Base-by-base conservation (phyloP, 2,113 vertebrate genomes). In the Pristiophorus japonicus region DNA sequence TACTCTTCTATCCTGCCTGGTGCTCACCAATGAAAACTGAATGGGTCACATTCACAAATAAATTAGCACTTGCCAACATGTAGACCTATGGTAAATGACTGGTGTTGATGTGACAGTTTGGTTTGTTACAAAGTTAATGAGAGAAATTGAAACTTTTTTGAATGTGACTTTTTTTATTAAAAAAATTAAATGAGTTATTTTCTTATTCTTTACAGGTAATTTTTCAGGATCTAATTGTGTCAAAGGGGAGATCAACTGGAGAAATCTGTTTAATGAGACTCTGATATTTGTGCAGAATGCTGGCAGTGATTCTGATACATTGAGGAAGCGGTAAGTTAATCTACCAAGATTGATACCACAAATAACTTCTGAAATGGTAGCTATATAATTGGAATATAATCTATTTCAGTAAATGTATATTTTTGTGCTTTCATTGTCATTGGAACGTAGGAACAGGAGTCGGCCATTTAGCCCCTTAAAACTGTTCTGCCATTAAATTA, bases 221-320 rank as follows among this genome's bases (percentile, higher is more conserved):
- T 27, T 55, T 95, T 75, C 38, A 67, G 66, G 47, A 66, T 92
- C 95, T 0, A 92, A 27, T 34, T 95, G 95, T 95, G 91, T 59
- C 70, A 42, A 47, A 7, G 66, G 42, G 45, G 96, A 96, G 2
- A 75, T 96, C n/a, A 95, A 96, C 95, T 96, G 96, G 96, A 96
- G 96, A 96, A 95, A 16, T 4, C n/a, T 97, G 59, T 30, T 95
- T 91, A 96, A 96, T 95, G 96, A 95, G 96, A 97, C 96, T 94
- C 66, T 96, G 84, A 0, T 34, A 78, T 96, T 97, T 97, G 85
- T 97, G 45, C 95, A 96, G 96, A 96, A 97, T 84, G 70, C 30
- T 62, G 5, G 38, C n/a, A 66, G 67, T 59, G 18, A 91, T 70
- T 34, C 47, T 47, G 67, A 12, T 3, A 59, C 27, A 55, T 30